phyloP scores from a whole-genome alignment of 2,888 invertebrate species.

The Callyntrura sp. region DNA sequence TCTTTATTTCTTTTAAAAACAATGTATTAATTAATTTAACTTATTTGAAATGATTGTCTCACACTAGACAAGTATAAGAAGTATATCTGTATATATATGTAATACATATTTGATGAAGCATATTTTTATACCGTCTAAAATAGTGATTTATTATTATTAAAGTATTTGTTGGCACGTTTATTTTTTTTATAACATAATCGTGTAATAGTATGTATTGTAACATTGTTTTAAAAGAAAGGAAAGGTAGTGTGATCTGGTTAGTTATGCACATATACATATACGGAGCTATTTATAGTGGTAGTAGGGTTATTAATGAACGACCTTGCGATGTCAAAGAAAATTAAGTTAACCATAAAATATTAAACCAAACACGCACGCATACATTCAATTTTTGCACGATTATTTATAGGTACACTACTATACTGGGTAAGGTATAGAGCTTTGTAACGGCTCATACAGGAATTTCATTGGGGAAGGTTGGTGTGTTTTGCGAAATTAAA shows the following conservation, averaged over 20 bases:
- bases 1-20: neutral
- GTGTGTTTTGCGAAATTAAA: neutral
- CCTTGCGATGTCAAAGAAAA: constrained; percentile 57
- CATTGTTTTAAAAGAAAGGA: too few species aligned
- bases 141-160: constrained; percentile 23
- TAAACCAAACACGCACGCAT: constrained; percentile 4
- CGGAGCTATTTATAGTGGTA: too few species aligned
- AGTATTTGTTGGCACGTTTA: constrained; percentile 52
- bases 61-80: constrained; percentile 12
- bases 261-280: too few species aligned
- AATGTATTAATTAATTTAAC: constrained; percentile 39
- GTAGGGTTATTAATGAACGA: constrained; percentile 25
- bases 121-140: constrained; percentile 9
- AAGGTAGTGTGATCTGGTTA: too few species aligned
- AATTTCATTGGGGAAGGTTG: neutral
- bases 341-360: constrained; percentile 9
- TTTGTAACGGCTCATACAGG: neutral
- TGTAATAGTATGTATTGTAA: neutral
- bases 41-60: constrained; percentile 56
- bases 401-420: constrained; percentile 14
- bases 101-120: constrained; percentile 13
- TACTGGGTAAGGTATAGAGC: neutral
- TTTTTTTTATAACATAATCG: neutral
- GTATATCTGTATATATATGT: neutral
- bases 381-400: neutral